A percentile compares a stretch with the other conserved stretches of the same genome.
Conservation (phyloP, 2,797 vertebrate genomes). For the Loris lydekkerianus region DNA sequence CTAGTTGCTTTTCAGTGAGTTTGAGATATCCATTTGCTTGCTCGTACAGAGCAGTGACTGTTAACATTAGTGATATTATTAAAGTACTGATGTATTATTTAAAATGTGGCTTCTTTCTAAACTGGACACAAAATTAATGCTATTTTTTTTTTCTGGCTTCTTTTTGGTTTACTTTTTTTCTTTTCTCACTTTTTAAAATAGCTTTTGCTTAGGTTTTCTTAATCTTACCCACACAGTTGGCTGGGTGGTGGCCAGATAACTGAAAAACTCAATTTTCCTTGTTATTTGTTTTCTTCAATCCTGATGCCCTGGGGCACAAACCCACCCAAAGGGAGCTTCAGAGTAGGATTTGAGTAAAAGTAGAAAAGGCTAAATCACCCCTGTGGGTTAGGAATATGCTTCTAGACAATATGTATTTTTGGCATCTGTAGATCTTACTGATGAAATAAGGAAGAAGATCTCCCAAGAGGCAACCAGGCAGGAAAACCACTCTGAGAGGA, state of each 20-base stretch:
- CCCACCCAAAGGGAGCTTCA: conserved; percentile 15
- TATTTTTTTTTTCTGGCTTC: background rate
- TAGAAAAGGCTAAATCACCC: conserved; percentile 63
- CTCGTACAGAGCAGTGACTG: background rate
- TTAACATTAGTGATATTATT: background rate
- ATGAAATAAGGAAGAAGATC: conserved; percentile 65
- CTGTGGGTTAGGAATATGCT: conserved; percentile 60
- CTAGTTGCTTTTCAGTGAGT: background rate
- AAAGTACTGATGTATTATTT: conserved; percentile 10
- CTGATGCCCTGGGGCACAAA: background rate
- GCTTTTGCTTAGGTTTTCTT: conserved; percentile 49
- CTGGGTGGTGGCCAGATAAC: conserved; percentile 54
- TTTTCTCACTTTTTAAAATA: conserved; percentile 33
- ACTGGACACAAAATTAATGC: conserved; percentile 42
- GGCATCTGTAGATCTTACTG: conserved; percentile 67
- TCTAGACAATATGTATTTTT: conserved; percentile 60
- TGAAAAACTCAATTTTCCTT: conserved; percentile 69
- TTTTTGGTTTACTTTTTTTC: conserved; percentile 43
- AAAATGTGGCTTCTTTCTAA: background rate
- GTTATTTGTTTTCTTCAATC: conserved; percentile 5
- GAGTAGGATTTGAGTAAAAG: conserved; percentile 69
- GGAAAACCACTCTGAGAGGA: conserved; percentile 58
- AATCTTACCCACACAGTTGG: conserved; percentile 71
- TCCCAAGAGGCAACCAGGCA: conserved; percentile 9
- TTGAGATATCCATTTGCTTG: background rate